These are phyloP conservation scores for Zaprionus africanus DNA, from an alignment of 1,140 invertebrate genomes.

Conservation along the genomic window DNA sequence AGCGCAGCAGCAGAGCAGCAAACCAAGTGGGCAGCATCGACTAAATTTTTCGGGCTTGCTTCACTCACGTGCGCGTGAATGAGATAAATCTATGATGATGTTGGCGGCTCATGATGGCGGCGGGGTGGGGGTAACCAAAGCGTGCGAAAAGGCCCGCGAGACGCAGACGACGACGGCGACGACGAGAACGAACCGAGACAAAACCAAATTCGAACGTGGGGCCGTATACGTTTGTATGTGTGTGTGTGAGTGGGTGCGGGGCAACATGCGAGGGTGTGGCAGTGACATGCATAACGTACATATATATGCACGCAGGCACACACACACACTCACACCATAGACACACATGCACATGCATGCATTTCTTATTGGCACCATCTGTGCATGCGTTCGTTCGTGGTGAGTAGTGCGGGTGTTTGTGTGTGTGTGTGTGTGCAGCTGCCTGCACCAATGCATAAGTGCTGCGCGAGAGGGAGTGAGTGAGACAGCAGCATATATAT, in stretches of 20 bases:
- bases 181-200: constrained; percentile 38
- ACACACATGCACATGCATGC: constrained; percentile 33
- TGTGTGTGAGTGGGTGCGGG: constrained; percentile 23
- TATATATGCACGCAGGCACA: not conserved
- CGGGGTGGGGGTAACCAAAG: constrained; percentile 32
- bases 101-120: constrained; percentile 46
- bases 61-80: constrained; percentile 76
- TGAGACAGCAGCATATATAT: constrained; percentile 30
- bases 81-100: constrained; percentile 82
- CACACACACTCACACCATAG: not conserved
- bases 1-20: not conserved
- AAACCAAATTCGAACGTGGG: constrained; percentile 42
- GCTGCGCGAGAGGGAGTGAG: constrained; percentile 15
- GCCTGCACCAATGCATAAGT: constrained; percentile 24
- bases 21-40: constrained; percentile 55
- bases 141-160: constrained; percentile 59
- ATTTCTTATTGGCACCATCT: constrained; percentile 70
- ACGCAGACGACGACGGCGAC: constrained; percentile 25
- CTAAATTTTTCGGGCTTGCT: constrained; percentile 66
- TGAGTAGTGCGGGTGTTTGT: constrained; percentile 17
- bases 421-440: not conserved
- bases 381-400: constrained; percentile 26
- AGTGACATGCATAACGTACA: constrained; percentile 63
- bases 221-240: not conserved
- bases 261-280: constrained; percentile 68